These are phyloP conservation scores for Glyphotaelius pellucidus DNA, from an alignment of 2,888 invertebrate species.

Conservation along the genomic window DNA sequence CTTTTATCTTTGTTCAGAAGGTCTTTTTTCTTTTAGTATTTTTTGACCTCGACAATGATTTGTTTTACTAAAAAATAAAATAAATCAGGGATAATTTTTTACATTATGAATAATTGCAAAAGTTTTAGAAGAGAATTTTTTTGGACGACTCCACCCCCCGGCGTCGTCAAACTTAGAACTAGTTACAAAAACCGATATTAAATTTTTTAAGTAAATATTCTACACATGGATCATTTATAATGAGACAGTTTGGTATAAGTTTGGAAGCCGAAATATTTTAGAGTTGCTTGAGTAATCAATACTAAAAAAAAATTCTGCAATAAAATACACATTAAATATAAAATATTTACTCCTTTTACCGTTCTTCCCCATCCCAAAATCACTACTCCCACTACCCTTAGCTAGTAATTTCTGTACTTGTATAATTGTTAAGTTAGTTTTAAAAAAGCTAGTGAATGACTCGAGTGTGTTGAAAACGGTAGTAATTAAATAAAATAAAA, in stretches of 20 bases:
- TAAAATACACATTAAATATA: no score
- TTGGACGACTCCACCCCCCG: not conserved
- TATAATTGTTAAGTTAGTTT: no score
- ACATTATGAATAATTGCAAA: not conserved
- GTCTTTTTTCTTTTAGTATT: slow-evolving; percentile 15
- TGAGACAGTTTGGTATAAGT: not conserved
- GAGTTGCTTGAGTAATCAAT: not conserved
- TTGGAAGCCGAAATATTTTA: not conserved
- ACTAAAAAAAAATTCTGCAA: not conserved
- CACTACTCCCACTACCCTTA: no score
- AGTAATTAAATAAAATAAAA: no score
- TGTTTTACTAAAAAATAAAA: no score
- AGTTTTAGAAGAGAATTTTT: not conserved
- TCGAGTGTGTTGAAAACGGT: no score
- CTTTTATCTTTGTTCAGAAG: slow-evolving; percentile 11
- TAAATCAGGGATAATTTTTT: not conserved
- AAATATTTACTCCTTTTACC: no score
- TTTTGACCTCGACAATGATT: slow-evolving; percentile 10
- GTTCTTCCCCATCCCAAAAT: no score
- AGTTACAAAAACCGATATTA: not conserved
- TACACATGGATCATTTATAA: not conserved
- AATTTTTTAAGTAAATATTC: not conserved
- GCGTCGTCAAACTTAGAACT: not conserved
- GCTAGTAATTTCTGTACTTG: no score
- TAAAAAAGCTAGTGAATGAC: no score